phyloP scores from a whole-genome alignment of 2,888 invertebrate genomes.

The Gandaritis pyraliata region DNA sequence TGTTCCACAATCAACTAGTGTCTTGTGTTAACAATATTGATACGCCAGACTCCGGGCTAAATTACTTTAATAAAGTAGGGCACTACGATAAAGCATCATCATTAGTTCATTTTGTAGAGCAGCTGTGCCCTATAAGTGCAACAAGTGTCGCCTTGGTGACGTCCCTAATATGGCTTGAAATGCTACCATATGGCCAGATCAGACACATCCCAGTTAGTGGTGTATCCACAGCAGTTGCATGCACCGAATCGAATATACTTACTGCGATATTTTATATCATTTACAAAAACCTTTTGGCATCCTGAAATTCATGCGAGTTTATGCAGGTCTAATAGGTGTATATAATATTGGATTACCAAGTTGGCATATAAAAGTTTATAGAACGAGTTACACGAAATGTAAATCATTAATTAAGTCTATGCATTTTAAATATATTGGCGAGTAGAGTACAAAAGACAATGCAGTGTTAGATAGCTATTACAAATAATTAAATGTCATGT shows the following conservation, averaged over 20 bases:
- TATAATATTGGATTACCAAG: no score
- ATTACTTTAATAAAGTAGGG: slow-evolving; percentile 46
- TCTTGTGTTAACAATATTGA: slow-evolving; percentile 45
- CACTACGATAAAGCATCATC: slow-evolving; percentile 65
- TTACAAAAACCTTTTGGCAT: background rate
- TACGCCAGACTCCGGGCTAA: slow-evolving; percentile 49
- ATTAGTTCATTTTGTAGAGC: slow-evolving; percentile 72
- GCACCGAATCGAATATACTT: slow-evolving; percentile 47
- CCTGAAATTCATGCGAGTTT: background rate
- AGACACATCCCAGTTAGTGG: slow-evolving; percentile 72
- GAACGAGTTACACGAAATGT: background rate
- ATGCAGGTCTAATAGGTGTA: no score
- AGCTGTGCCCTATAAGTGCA: slow-evolving; percentile 82
- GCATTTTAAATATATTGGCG: slow-evolving; percentile 14
- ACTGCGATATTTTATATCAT: slow-evolving; percentile 39
- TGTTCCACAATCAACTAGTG: slow-evolving; percentile 45
- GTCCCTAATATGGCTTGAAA: slow-evolving; percentile 78
- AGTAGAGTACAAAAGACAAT: background rate
- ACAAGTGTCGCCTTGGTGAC: slow-evolving; percentile 81
- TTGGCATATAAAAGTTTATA: background rate
- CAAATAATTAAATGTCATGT: slow-evolving; percentile 50
- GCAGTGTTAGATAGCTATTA: slow-evolving; percentile 39
- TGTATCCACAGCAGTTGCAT: slow-evolving; percentile 55
- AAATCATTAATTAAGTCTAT: slow-evolving; percentile 15
- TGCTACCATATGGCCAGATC: slow-evolving; percentile 79